These are phyloP conservation scores for Rhagonycha fulva DNA, from an alignment of 2,888 invertebrate genomes.

Conservation along the genomic window DNA sequence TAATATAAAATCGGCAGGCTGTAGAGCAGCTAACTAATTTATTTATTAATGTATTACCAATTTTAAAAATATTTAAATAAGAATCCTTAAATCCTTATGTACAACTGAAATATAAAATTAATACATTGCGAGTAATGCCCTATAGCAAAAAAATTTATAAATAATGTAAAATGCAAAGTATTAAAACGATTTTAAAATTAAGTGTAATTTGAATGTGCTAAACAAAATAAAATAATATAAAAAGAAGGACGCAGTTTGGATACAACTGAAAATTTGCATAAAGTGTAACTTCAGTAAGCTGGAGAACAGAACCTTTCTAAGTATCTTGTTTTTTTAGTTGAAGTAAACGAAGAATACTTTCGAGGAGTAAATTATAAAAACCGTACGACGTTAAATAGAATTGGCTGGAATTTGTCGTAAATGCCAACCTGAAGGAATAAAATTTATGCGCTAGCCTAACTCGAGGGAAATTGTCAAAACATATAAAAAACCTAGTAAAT, in stretches of 20 bases:
- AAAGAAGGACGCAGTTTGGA: background rate
- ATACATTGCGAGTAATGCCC: background rate
- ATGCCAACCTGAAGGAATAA: conserved; percentile 18
- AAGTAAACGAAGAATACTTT: conserved; percentile 8
- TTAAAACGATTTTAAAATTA: background rate
- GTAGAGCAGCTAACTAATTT: background rate
- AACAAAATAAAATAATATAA: background rate
- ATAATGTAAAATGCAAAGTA: background rate
- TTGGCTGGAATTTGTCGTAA: conserved; percentile 18
- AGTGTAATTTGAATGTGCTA: conserved; percentile 1
- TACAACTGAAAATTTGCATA: conserved; percentile 1
- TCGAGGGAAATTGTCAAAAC: conserved; percentile 24
- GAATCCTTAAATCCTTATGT: background rate
- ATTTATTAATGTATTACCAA: background rate
- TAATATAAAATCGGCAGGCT: too few species aligned
- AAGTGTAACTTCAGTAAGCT: background rate
- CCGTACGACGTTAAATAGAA: conserved; percentile 16
- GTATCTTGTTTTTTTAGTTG: background rate
- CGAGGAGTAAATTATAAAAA: conserved; percentile 21
- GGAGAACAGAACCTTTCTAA: background rate
- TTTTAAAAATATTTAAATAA: background rate
- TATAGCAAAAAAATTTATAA: background rate
- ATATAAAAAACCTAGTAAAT: conserved; percentile 24
- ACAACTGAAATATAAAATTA: background rate
- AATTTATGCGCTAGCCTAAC: conserved; percentile 28